Evolutionary conservation across 2,113 vertebrate species (phyloP), one percentile per base, ranked within the genome.

Genomic region (Siphamia tubifer): DNA sequence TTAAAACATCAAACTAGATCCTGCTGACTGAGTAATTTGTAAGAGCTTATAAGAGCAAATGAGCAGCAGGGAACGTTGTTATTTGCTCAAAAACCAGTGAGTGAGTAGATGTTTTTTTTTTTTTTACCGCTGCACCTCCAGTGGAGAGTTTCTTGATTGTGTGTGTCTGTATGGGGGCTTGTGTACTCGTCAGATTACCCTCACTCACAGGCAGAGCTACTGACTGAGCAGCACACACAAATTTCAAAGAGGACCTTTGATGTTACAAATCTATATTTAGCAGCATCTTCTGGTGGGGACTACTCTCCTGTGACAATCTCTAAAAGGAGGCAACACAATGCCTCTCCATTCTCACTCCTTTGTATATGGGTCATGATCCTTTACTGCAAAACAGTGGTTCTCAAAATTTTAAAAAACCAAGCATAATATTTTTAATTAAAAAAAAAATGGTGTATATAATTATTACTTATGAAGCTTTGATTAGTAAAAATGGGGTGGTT

Each of bases 181-280:
- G 51, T 81, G 70, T 74, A 65, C 38, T 57, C 54, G 40, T 70
- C 77, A 81, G 79, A 84, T 83, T 80, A 87, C 60, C 47, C 39
- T 63, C 36, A 47, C 60, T 70, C 71, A 39, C 40, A 72, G 60
- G 49, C 71, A 57, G 48, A 56, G 56, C 72, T 6, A 57, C 69
- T 60, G 49, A 57, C 62, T 35, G 47, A 71, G 64, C 58, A 30
- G 34, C 60, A 74, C 58, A 68, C 72, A 61, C 64, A 63, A 63
- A 66, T 58, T 82, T 82, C 83, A 85, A 88, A 90, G 64, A 58
- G 48, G 74, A 81, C 75, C 79, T 91, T 90, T 90, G 85, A 90
- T 87, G 86, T 80, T 47, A 60, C 58, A 17, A 47, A 45, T 13
- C 82, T 90, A 81, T 79, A 81, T 87, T 88, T 85, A 91, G 83